Base-by-base conservation (phyloP, 1,140 invertebrate species). In the Drepana arcuata region DNA sequence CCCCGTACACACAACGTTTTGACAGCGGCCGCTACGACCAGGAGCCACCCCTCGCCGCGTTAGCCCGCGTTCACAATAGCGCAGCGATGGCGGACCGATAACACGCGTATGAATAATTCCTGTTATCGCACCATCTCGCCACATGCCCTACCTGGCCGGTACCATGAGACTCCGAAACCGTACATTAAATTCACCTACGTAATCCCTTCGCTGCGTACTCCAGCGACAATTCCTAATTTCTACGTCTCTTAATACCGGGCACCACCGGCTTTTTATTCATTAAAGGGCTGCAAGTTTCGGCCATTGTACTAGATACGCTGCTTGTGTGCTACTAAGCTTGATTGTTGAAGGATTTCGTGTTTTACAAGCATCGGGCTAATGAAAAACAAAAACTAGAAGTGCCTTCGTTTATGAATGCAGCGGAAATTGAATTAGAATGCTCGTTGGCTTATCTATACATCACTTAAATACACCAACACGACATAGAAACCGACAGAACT, bases 31-130 rank as follows among this genome's bases (percentile, higher is more conserved):
- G 42, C 62, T 65, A 61, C 67, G 52, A 64, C 52, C 58, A 56
- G 68, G 54, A 73, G 64, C 72, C 71, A 69, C 70, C 71, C 71
- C 68, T 68, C 70, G 49, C n/a, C 45, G 49, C 53, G 53, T 55
- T 60, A 57, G 48, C 48, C 61, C 49, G 46, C 41, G 64, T 57
- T 66, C 61, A 75, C 65, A 79, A 77, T 73, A 60, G 63, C 71
- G 53, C 54, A 46, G 58, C 66, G 72, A 77, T 77, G 69, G 69
- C 63, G 61, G 65, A 32, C 57, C 71, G 75, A 80, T 80, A 80
- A 68, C 69, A 59, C 39, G 56, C 62, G 67, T 77, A 78, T 78
- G 75, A 75, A 81, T 81, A 81, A 81, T 81, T 78, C 66, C 60
- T 62, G 53, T 74, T 81, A 81, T 81, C 77, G 71, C 66, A 32